A percentile compares a stretch with the other conserved stretches of the same genome.
These are phyloP conservation scores for Spatulosminthurus flaviceps DNA, from an alignment of 2,888 invertebrate genomes.

Conservation along the genomic window DNA sequence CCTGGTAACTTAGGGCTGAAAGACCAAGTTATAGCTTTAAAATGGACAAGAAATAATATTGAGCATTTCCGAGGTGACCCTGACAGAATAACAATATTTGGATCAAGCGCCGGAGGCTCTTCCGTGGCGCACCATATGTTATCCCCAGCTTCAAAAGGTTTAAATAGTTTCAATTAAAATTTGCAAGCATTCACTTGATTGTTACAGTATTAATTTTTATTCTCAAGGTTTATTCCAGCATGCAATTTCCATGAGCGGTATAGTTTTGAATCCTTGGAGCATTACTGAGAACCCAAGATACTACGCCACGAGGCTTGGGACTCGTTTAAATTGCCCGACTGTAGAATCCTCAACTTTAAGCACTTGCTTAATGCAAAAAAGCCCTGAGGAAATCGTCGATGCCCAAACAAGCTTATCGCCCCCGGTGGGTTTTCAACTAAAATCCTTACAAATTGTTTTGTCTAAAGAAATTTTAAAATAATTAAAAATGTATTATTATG, in stretches of 20 bases:
- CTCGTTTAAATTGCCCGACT: not conserved
- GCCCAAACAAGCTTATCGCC: not conserved
- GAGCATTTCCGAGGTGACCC: not conserved
- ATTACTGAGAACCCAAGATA: slow-evolving; percentile 3
- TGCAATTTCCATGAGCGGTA: slow-evolving; percentile 23
- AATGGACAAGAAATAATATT: not conserved
- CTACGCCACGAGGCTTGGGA: not conserved
- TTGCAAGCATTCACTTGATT: too few species aligned
- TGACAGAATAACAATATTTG: not conserved
- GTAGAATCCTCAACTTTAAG: not conserved
- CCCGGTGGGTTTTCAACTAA: not conserved
- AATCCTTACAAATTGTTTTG: too few species aligned
- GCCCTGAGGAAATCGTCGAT: not conserved
- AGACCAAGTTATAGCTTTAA: not conserved
- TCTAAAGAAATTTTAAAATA: too few species aligned
- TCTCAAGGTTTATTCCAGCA: not conserved
- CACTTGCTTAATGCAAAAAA: not conserved
- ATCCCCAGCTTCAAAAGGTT: not conserved
- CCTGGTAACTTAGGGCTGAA: slow-evolving; percentile 22
- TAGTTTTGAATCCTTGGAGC: slow-evolving; percentile 10
- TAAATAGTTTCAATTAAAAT: too few species aligned
- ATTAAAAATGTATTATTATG: too few species aligned
- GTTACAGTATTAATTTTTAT: too few species aligned
- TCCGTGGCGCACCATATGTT: not conserved
- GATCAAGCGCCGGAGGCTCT: not conserved